Base-by-base conservation (phyloP, 1,140 invertebrate species). In the Antheraea pernyi region DNA sequence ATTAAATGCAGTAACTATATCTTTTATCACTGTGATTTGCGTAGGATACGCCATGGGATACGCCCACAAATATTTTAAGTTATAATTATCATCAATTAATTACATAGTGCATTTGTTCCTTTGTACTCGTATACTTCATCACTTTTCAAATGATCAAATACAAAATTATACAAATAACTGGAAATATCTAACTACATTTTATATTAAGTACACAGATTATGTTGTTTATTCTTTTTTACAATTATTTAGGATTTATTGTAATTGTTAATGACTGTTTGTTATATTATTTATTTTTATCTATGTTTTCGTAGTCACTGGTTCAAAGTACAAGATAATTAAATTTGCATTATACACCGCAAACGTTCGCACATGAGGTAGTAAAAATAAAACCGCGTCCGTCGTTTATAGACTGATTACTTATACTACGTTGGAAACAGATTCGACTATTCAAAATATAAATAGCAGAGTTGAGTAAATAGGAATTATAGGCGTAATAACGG, bases 351-450 rank as follows among this genome's bases (percentile, higher is more conserved):
- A 53, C 7, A 53, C 9, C 7, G 46, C 46, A 53, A 53, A 13
- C 16, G 11, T 2, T 0, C 46, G 46, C 16, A 53, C 5, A 16
- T 6, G 46, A 53, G 1, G 6, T 53, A 53, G 13, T 53, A 53
- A 6, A 53, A 53, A 16, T 53, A 16, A 53, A 53, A 53, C 9
- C 46, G 46, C 46, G 46, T 53, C 46, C 46, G 46, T 53, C 46
- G 11, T 53, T 53, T 53, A 53, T 53, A 53, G 11, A 53, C 46
- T 10, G 46, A n/a, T 2, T 10, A 53, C 7, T 16, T 53, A n/a
- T 53, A 53, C 46, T 53, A 13, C 46, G 46, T 53, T 53, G 46
- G 46, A 53, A 53, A 53, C 46, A 53, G 9, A 53, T 53, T 53
- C 7, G 46, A 13, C 11, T 53, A 53, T 53, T 53, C 7, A 53